phyloP scores from a whole-genome alignment of 2,113 vertebrate genomes.

The Ascaphus truei region DNA sequence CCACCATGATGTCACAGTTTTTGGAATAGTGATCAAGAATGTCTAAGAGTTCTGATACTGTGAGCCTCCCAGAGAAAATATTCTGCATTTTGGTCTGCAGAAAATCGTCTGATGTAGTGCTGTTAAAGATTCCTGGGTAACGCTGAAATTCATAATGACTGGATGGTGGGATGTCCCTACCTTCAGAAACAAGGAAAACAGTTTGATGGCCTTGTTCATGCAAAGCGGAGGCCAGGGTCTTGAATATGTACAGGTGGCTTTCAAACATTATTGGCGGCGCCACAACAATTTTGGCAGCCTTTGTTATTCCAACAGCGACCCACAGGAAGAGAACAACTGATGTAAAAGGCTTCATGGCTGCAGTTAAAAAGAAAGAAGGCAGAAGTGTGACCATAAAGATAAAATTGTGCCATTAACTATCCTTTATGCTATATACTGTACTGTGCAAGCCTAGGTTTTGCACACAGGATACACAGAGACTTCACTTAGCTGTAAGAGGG shows the following conservation, averaged over 20 bases:
- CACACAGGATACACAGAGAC: no score
- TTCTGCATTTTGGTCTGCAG: constrained; percentile 92
- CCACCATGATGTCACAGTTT: constrained; percentile 91
- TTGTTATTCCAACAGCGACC: constrained; percentile 57
- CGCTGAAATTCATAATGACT: constrained; percentile 82
- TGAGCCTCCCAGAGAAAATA: constrained; percentile 91
- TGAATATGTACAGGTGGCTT: constrained; percentile 98
- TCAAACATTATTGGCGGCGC: constrained; percentile 98
- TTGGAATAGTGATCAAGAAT: constrained; percentile 92
- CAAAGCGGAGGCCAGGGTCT: constrained; percentile 86
- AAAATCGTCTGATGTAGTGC: constrained; percentile 87
- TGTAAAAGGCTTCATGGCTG: constrained; percentile 79
- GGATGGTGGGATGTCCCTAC: constrained; percentile 81
- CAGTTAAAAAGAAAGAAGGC: constrained; percentile 50
- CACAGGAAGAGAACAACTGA: constrained; percentile 66
- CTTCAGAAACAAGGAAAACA: constrained; percentile 89
- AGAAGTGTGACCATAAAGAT: background rate
- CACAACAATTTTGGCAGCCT: constrained; percentile 88
- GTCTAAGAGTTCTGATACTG: constrained; percentile 87
- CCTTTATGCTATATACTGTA: no score
- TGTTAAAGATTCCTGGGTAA: constrained; percentile 95
- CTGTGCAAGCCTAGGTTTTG: no score
- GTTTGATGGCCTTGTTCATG: constrained; percentile 85
- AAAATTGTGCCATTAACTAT: no score
- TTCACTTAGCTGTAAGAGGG: no score